A percentile compares a stretch with the other conserved stretches of the same genome.
These are phyloP conservation scores for Archips crataeganus DNA, from an alignment of 2,888 invertebrate species.

Conservation along the genomic window DNA sequence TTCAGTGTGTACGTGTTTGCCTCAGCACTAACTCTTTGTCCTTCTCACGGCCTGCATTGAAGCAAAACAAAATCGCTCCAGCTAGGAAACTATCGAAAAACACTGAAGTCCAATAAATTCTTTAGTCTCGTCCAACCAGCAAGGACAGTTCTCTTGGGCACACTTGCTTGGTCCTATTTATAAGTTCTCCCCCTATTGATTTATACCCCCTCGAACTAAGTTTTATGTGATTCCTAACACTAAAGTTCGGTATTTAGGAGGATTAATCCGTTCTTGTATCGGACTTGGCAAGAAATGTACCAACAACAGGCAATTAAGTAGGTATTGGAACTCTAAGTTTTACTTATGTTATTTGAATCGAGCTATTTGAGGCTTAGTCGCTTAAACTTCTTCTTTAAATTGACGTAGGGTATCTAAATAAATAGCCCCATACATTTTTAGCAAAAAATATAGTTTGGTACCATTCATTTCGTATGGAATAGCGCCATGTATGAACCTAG, in stretches of 20 bases:
- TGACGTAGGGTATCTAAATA: no score
- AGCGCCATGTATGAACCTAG: no score
- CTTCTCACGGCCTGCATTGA: conserved; percentile 31
- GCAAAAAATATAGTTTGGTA: no score
- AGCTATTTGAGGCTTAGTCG: no score
- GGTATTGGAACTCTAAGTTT: not conserved
- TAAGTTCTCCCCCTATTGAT: conserved; percentile 49
- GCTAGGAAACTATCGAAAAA: conserved; percentile 26
- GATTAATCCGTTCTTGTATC: conserved; percentile 33
- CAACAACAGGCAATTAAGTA: not conserved
- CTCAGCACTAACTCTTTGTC: not conserved
- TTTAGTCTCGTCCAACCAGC: conserved; percentile 42
- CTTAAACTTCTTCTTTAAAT: no score
- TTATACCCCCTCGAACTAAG: conserved; percentile 44
- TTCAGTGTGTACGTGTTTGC: no score
- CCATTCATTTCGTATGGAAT: no score
- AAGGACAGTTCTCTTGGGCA: conserved; percentile 49
- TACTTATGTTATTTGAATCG: not conserved
- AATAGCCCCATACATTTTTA: no score
- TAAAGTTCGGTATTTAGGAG: conserved; percentile 43
- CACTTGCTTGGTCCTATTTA: conserved; percentile 51
- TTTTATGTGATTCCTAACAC: conserved; percentile 42
- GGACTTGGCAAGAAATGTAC: conserved; percentile 14
- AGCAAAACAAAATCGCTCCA: conserved; percentile 36
- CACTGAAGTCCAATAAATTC: conserved; percentile 50